Conservation (phyloP, 2,888 invertebrate genomes). For the Drosophila maculinotata region DNA sequence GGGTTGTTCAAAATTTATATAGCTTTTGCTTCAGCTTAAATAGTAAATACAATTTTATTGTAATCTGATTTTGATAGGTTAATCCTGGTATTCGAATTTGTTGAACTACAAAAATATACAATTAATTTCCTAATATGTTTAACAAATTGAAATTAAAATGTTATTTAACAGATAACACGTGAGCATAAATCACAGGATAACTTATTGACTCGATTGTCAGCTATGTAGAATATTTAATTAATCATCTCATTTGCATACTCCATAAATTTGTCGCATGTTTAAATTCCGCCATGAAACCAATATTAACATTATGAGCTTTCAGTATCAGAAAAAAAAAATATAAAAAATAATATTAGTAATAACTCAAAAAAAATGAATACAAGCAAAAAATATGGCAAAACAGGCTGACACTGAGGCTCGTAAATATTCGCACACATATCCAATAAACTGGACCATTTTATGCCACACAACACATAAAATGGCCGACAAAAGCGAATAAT, state of each 20-base stretch:
- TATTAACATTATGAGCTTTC: conserved; percentile 20
- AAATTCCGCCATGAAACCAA: conserved; percentile 19
- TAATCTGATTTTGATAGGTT: not conserved
- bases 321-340: conserved; percentile 3
- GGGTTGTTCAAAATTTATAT: not conserved
- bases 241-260: conserved; percentile 18
- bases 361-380: not conserved
- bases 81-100: not conserved
- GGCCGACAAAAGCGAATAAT: conserved; percentile 30
- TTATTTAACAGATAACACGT: no score
- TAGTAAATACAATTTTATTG: not conserved
- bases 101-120: not conserved
- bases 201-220: not conserved
- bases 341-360: conserved; percentile 19
- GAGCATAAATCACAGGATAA: not conserved
- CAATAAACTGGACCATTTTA: conserved; percentile 53
- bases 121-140: not conserved
- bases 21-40: not conserved
- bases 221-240: conserved; percentile 1
- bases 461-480: conserved; percentile 45
- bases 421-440: conserved; percentile 58
- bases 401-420: conserved; percentile 36
- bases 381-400: conserved; percentile 28
- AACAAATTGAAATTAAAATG: not conserved
- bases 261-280: conserved; percentile 43